A percentile compares a stretch with the other conserved stretches of the same genome.
Evolutionary conservation across 2,888 invertebrate species (phyloP).

Genomic region (Calameuta idolon): DNA sequence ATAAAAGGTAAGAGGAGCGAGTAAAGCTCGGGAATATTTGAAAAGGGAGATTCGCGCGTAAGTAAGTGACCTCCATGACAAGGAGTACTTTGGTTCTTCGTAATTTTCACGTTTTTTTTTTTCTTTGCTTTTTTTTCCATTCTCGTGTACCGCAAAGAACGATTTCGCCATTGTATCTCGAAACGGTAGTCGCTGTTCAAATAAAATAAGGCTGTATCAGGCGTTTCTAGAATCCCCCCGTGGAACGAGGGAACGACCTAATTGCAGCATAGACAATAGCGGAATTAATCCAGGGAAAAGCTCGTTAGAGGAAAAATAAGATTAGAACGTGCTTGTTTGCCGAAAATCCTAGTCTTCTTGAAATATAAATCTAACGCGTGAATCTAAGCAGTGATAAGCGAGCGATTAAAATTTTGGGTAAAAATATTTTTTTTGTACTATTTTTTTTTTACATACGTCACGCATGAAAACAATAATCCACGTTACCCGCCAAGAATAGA

Average conservation of each 20-base stretch:
- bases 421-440: neutral
- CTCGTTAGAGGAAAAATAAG: neutral
- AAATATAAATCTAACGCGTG: neutral
- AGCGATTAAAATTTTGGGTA: neutral
- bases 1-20: neutral
- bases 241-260: neutral
- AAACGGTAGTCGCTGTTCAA: neutral
- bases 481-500: too few relatives aligned
- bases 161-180: neutral
- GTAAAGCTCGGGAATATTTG: neutral
- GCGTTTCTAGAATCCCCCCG: neutral
- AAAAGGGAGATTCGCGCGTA: neutral
- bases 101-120: neutral
- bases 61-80: neutral
- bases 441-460: neutral
- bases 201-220: neutral
- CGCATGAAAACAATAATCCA: too few relatives aligned
- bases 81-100: neutral
- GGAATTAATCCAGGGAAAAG: neutral
- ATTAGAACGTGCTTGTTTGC: neutral
- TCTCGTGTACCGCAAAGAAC: neutral
- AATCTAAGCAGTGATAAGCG: neutral
- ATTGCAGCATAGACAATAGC: neutral
- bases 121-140: neutral
- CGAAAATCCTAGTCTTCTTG: neutral